Evolutionary conservation across 2,113 vertebrate genomes (phyloP).

Genomic region (Symphodus melops): DNA sequence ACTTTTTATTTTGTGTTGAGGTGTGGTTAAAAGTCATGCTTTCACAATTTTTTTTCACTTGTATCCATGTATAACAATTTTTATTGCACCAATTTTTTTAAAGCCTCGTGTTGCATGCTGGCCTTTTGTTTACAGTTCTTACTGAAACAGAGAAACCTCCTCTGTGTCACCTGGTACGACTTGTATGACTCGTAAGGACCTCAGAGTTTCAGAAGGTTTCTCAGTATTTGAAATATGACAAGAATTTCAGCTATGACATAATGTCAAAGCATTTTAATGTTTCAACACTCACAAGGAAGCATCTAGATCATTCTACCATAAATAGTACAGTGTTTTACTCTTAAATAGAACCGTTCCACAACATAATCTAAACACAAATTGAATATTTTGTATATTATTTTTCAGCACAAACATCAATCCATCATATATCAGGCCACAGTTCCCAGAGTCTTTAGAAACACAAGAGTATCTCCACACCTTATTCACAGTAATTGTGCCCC

Average conservation of each 20-base stretch:
- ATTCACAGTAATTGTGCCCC: background rate
- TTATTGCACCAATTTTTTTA: too few relatives aligned
- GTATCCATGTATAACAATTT: too few relatives aligned
- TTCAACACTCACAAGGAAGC: background rate
- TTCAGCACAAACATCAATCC: background rate
- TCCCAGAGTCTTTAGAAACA: background rate
- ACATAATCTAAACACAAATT: background rate
- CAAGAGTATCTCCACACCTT: background rate
- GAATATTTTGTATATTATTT: background rate
- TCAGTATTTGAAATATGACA: slow-evolving; percentile 19
- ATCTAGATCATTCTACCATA: background rate
- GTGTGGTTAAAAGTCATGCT: too few relatives aligned
- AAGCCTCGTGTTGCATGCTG: too few relatives aligned
- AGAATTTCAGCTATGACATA: slow-evolving; percentile 13
- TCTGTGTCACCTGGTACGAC: background rate
- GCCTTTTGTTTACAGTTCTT: background rate
- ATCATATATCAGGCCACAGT: background rate
- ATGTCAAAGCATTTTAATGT: background rate
- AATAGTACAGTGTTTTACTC: background rate
- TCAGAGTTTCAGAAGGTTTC: background rate
- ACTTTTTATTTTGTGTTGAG: too few relatives aligned
- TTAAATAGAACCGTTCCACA: background rate
- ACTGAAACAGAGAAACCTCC: background rate
- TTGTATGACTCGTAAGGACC: background rate
- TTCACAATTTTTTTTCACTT: too few relatives aligned